Base-by-base conservation (phyloP, 2,797 vertebrate species). In the Rhincodon typus region DNA sequence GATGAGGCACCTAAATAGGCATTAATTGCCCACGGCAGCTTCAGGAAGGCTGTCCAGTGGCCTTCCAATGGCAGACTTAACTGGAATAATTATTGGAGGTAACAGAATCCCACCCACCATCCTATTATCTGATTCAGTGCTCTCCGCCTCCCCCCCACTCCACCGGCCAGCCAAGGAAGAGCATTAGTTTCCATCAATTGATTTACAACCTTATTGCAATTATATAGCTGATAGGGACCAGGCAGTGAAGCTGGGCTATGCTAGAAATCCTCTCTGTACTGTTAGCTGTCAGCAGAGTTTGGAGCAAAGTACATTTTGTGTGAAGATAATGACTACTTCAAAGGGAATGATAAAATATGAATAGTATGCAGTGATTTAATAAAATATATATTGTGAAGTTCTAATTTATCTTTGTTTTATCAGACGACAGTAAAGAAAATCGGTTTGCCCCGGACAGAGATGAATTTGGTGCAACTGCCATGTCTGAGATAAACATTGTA, bases 401-500 rank as follows among this genome's bases (percentile, higher is more conserved):
- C 38, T 77, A 30, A 95, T 23, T 10, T 27, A 62, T 13, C 27
- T n/a, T 86, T 95, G 13, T 21, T 96, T 95, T 96, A 84, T 96
- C 97, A 99, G 99, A 98, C 96, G 98, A 99, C 97, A 98, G 98
- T 96, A 98, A 98, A 96, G 98, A 99, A 91, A 99, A 99, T 96
- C 98, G 98, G 96, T 99, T 99, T 96, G 72, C 98, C 12, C 96
- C 98, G 1, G 99, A 99, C 96, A 97, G 98, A 97, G 99, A 99
- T 96, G 98, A 99, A 87, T 99, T 99, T 25, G 99, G 99, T 21
- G 98, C 98, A 0, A 98, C 99, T 97, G 98, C 98, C 97, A 99
- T 99, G 99, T 98, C 98, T 3, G 99, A 99, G 97, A 99, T 99
- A 97, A 97, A 99, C 97, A 97, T 99, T 96, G 97, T 99, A 21